Conservation (phyloP, 2,888 invertebrate species). For the Tinea pellionella region DNA sequence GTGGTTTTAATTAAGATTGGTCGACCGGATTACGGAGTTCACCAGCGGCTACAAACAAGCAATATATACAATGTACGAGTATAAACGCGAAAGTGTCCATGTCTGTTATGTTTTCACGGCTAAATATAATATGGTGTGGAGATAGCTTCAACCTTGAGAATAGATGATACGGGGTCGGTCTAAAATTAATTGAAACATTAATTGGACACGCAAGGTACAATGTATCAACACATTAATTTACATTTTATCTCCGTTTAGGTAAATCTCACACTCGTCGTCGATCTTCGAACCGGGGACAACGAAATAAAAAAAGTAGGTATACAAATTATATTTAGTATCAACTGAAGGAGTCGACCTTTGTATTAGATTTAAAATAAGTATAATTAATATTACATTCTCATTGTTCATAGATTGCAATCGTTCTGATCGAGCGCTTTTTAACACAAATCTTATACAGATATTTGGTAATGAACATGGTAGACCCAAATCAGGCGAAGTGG, state of each 20-base stretch:
- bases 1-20: background rate
- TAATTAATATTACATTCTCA: too few species aligned
- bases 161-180: too few species aligned
- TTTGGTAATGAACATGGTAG: conserved; percentile 83
- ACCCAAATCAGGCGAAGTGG: conserved; percentile 33
- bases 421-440: conserved; percentile 82
- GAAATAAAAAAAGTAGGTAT: conserved; percentile 60
- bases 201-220: too few species aligned
- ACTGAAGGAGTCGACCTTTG: background rate
- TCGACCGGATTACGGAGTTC: background rate
- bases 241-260: conserved; percentile 31
- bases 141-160: too few species aligned
- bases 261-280: conserved; percentile 72
- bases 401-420: conserved; percentile 72
- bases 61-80: too few species aligned
- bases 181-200: too few species aligned
- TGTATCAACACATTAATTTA: too few species aligned
- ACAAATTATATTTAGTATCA: background rate
- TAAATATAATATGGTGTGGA: too few species aligned
- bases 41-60: too few species aligned
- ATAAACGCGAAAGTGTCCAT: too few species aligned
- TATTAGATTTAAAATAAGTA: too few species aligned
- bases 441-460: conserved; percentile 84
- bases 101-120: too few species aligned
- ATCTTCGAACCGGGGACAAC: conserved; percentile 67